phyloP scores from a whole-genome alignment of 2,113 vertebrate species.

The Lagenorhynchus albirostris region DNA sequence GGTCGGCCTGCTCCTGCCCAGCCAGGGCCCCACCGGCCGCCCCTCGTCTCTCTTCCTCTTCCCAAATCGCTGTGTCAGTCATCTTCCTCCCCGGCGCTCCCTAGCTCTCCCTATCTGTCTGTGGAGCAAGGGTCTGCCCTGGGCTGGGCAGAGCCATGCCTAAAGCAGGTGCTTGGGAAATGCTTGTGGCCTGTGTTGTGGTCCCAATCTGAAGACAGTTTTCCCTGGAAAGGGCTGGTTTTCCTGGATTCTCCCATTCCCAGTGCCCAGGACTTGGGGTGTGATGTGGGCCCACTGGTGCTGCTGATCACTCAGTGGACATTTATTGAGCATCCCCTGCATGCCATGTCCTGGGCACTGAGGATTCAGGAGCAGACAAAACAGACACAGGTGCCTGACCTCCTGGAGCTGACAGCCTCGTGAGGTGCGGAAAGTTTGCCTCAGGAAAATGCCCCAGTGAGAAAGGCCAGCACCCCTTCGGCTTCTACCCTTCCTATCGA shows the following conservation, averaged over 20 bases:
- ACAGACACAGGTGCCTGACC: background rate
- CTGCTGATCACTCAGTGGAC: background rate
- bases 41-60: background rate
- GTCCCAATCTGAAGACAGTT: background rate
- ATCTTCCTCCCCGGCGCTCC: background rate
- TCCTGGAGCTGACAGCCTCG: background rate
- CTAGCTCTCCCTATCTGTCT: rapidly evolving
- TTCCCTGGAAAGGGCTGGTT: background rate
- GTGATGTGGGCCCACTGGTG: background rate
- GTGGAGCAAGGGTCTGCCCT: background rate
- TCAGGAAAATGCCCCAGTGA: background rate
- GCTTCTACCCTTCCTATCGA: background rate
- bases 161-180: background rate
- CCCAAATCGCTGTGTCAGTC: background rate
- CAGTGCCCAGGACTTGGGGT: background rate
- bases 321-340: background rate
- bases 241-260: background rate
- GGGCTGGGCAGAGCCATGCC: background rate
- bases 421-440: background rate
- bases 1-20: background rate
- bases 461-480: background rate
- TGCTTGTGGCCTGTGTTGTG: background rate
- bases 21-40: rapidly evolving
- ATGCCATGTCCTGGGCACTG: background rate
- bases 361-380: background rate